A percentile compares a stretch with the other conserved stretches of the same genome.
phyloP scores from a whole-genome alignment of 2,797 vertebrate species.

The Sus cebifrons region DNA sequence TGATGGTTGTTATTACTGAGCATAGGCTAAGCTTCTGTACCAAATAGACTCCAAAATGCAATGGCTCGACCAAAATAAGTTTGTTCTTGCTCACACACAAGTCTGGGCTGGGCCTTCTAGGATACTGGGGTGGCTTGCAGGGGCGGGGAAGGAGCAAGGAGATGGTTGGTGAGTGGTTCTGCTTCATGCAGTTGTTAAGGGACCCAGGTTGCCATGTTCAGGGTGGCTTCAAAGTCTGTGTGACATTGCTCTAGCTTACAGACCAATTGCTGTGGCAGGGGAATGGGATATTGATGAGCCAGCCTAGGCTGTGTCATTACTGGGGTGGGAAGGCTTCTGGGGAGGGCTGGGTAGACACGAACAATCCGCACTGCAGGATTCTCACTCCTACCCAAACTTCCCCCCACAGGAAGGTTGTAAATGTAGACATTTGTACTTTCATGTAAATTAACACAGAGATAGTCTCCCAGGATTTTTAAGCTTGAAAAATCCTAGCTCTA shows the following conservation, averaged over 20 bases:
- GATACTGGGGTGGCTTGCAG: background rate
- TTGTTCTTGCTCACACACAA: background rate
- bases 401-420: background rate
- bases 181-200: background rate
- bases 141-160: no score
- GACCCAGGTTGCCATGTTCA: background rate
- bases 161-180: background rate
- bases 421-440: constrained; percentile 1
- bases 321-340: background rate
- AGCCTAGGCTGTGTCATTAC: background rate
- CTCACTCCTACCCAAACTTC: background rate
- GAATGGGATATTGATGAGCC: background rate
- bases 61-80: background rate
- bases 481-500: constrained; percentile 8
- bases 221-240: background rate
- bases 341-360: background rate
- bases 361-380: background rate
- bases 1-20: background rate
- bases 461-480: background rate
- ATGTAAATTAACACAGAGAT: background rate
- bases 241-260: background rate
- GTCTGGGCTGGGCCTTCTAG: background rate
- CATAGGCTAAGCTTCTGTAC: background rate
- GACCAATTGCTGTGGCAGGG: background rate
- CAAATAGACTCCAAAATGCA: background rate